Percentiles rank a stretch among this genome's conserved stretches.
Conservation (phyloP, 2,113 vertebrate species). For the Vulpes ferrilata region DNA sequence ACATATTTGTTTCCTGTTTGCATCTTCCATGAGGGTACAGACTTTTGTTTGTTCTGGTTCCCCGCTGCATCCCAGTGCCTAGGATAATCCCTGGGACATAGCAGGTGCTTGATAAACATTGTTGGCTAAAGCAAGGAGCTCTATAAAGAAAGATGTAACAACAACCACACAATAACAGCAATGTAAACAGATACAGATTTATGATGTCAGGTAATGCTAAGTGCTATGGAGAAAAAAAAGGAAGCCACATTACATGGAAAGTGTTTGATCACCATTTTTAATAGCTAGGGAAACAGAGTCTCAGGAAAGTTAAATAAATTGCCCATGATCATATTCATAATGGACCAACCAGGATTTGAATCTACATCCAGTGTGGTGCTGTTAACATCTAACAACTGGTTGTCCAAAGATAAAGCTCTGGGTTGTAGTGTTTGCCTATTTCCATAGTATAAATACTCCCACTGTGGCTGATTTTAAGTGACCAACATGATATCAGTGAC, state of each 20-base stretch:
- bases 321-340: background rate
- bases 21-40: background rate
- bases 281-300: background rate
- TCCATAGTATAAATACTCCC: background rate
- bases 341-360: background rate
- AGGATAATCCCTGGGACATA: background rate
- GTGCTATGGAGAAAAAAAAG: background rate
- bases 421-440: background rate
- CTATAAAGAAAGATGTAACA: background rate
- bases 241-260: background rate
- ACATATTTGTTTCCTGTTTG: background rate
- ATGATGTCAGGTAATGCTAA: background rate
- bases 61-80: background rate
- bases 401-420: background rate
- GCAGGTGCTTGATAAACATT: background rate
- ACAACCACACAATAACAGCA: background rate
- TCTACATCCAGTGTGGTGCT: background rate
- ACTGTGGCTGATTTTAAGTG: background rate
- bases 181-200: background rate
- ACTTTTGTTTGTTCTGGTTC: background rate
- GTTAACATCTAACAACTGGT: background rate
- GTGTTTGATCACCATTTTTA: background rate
- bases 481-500: rapidly evolving
- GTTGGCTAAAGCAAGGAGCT: background rate
- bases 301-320: background rate